Evolutionary conservation across 1,140 invertebrate genomes (phyloP), one percentile per base, ranked within the genome.

Genomic region (Mactra quadrangularis): DNA sequence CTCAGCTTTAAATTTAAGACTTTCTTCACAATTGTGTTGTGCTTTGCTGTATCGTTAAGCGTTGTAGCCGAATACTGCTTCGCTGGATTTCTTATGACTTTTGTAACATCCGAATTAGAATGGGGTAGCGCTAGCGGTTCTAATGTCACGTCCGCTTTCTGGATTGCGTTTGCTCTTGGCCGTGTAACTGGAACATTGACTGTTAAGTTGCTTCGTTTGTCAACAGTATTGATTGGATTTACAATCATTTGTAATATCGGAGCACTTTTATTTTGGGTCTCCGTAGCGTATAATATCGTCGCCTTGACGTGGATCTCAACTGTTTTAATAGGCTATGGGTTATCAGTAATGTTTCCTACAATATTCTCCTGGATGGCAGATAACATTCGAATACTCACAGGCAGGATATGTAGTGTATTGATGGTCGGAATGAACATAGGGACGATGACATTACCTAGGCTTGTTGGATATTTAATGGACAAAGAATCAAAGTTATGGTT

Each of bases 321-420:
- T 19, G 60, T 47, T 0, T 3, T 50, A 1, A 25, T 78, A 9
- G 75, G 75, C 1, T 64, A 60, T 55, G 75, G 75, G 4, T 66
- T 78, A 60, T 78, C 75, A 3, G 75, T 64, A 1, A 78, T 78
- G 25, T 78, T 78, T 78, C 57, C 75, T 35, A 66, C 75, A 2
- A 50, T 78, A 57, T 78, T 78, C 53, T 33, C 55, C 19, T 78
- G 75, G 75, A 6, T 78, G 9, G 64, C 75, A 1, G 75, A 78
- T 52, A 64, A 78, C 27, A 27, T 78, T 13, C 25, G 75, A 45
- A 50, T n/a, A 11, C 50, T 78, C 9, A 78, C 75, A 1, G 75
- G 75, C 3, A 78, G 52, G 47, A 78, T 78, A 25, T 22, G 38
- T 2, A 78, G 75, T 33, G 29, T 78, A 64, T 53, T 66, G n/a